phyloP scores from a whole-genome alignment of 2,797 vertebrate genomes.

The Schizopygopsis pylzovi region DNA sequence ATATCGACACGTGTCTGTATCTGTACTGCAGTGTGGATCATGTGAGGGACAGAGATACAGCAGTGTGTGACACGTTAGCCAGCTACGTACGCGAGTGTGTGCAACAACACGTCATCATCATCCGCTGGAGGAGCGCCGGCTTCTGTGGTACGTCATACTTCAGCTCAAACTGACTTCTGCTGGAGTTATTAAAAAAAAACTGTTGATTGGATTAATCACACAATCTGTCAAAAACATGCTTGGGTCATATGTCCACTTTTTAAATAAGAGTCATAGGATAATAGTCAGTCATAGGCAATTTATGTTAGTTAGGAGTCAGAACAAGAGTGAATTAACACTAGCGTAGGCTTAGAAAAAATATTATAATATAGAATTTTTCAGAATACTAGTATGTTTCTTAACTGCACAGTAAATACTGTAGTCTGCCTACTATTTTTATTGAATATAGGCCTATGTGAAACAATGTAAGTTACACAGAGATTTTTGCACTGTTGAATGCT shows the following conservation, averaged over 20 bases:
- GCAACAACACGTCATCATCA: slow-evolving; percentile 69
- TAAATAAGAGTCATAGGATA: not conserved
- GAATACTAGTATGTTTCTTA: no score
- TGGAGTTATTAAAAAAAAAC: not conserved
- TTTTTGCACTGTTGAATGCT: no score
- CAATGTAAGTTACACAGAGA: no score
- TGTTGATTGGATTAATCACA: no score
- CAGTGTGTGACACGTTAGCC: slow-evolving; percentile 85
- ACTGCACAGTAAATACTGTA: no score
- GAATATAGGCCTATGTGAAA: no score
- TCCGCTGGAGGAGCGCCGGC: slow-evolving; percentile 79
- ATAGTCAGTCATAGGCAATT: not conserved
- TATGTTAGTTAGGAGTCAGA: not conserved
- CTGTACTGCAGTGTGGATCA: slow-evolving; percentile 73
- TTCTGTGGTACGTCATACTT: slow-evolving; percentile 74
- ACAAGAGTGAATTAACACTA: not conserved
- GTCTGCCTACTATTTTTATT: no score
- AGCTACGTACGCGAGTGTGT: slow-evolving; percentile 86
- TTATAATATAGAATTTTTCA: no score
- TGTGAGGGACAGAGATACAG: slow-evolving; percentile 40
- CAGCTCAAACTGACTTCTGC: not conserved
- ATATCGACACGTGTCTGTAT: slow-evolving; percentile 84
- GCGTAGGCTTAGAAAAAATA: no score
- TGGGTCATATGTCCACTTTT: not conserved
- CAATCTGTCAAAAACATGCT: no score